Evolutionary conservation across 1,140 invertebrate species (phyloP).

Genomic region (Spodoptera frugiperda): DNA sequence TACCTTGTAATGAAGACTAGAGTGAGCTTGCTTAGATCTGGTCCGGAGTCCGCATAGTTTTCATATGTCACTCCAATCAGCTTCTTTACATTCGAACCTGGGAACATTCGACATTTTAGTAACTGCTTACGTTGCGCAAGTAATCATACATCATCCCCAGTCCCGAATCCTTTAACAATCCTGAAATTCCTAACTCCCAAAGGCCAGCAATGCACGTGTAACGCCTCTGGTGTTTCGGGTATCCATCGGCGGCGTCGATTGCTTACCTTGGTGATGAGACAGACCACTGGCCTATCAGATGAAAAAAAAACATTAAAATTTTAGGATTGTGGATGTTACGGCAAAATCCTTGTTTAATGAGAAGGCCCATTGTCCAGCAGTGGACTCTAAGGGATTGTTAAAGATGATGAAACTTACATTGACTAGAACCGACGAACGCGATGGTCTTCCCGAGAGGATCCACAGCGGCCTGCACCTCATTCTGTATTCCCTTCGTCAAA

Average conservation of each 20-base stretch:
- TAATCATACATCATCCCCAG: no score
- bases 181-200: no score
- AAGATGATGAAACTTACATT: background rate
- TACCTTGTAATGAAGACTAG: background rate
- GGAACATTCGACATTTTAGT: background rate
- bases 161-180: no score
- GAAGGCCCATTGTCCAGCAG: background rate
- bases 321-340: no score
- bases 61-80: background rate
- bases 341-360: background rate
- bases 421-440: background rate
- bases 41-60: background rate
- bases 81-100: slow-evolving; percentile 1
- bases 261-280: no score
- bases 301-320: no score
- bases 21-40: background rate
- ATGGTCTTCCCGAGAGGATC: background rate
- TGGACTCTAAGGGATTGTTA: no score
- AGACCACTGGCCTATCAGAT: no score
- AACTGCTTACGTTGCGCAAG: background rate
- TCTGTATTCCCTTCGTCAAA: background rate
- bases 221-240: no score
- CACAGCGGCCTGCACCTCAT: background rate
- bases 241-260: no score
- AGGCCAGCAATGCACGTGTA: no score